Base-by-base conservation (phyloP, 2,113 vertebrate genomes). In the Solea solea region DNA sequence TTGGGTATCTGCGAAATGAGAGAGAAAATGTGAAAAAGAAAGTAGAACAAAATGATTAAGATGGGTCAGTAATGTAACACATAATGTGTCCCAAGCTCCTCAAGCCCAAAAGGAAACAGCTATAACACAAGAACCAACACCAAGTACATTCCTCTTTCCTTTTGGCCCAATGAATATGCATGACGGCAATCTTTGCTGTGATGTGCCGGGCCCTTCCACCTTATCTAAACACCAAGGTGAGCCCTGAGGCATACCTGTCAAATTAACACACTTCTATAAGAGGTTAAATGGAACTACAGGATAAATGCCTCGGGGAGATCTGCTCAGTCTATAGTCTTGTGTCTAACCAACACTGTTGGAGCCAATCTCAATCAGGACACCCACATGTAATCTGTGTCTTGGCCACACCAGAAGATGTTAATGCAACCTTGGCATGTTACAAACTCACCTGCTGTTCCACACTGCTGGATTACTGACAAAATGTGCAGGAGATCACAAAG, bases 271-370 rank as follows among this genome's bases (percentile, higher is more conserved):
- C n/a, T 10, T 52, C 82, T 64, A 86, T 73, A 51, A 82, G 68
- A 82, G 67, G 70, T 80, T 76, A 71, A 85, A 86, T 82, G 65
- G 72, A 82, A 89, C 74, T 58, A 78, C 60, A 80, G 55, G 41
- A 70, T 67, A 72, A 45, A 34, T 5, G 74, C 76, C 83, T 65
- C 7, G 1, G 48, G 74, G 64, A 64, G 64, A 68, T 64, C 70
- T 50, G 58, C 55, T 65, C 63, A 63, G 66, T 9, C 44, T 46
- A 42, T 54, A 4, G 11, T 64, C 56, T 66, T 81, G n/a, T 27
- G 70, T 74, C 64, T 76, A 59, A 83, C 82, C 62, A 74, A 63
- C 9, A 10, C 45, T 15, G 55, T 68, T 61, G 21, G 61, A 74
- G 44, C 53, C 48, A 61, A 60, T 68, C 62, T 76, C n/a, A 3